A percentile compares a stretch with the other conserved stretches of the same genome.
Conservation (phyloP, 2,797 vertebrate genomes). For the Carapus acus region DNA sequence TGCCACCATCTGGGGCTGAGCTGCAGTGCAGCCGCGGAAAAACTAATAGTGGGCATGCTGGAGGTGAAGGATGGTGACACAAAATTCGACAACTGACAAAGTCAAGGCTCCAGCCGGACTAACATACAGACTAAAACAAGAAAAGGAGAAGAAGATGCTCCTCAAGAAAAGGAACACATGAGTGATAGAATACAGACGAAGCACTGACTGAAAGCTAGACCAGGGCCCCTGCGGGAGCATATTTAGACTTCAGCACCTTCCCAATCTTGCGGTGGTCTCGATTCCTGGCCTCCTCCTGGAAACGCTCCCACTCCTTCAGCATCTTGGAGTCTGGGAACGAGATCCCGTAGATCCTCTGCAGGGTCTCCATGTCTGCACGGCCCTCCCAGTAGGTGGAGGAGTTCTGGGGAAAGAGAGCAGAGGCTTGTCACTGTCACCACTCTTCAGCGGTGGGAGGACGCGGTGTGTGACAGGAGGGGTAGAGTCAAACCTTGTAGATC, state of each 20-base stretch:
- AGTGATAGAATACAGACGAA: too few species aligned
- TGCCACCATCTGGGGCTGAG: conserved; percentile 48
- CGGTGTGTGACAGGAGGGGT: too few species aligned
- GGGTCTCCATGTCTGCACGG: conserved; percentile 85
- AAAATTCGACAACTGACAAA: too few species aligned
- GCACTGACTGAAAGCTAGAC: too few species aligned
- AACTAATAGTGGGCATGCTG: neutral
- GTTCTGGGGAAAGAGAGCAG: conserved; percentile 68
- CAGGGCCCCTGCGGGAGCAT: too few species aligned
- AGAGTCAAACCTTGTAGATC: conserved; percentile 87
- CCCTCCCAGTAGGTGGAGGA: conserved; percentile 94
- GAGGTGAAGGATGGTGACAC: too few species aligned
- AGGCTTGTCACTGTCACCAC: too few species aligned
- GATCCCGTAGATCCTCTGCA: conserved; percentile 92
- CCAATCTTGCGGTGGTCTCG: conserved; percentile 92
- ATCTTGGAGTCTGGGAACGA: conserved; percentile 92
- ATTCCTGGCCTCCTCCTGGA: conserved; percentile 88
- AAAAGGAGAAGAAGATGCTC: neutral
- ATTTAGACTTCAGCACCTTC: too few species aligned
- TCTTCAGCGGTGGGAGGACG: too few species aligned
- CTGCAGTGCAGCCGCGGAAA: conserved; percentile 2
- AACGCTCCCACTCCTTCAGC: conserved; percentile 89
- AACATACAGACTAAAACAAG: neutral
- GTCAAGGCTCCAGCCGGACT: too few species aligned
- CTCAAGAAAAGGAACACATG: neutral